Base-by-base conservation (phyloP, 2,113 vertebrate species). In the Coracopsis vasa region DNA sequence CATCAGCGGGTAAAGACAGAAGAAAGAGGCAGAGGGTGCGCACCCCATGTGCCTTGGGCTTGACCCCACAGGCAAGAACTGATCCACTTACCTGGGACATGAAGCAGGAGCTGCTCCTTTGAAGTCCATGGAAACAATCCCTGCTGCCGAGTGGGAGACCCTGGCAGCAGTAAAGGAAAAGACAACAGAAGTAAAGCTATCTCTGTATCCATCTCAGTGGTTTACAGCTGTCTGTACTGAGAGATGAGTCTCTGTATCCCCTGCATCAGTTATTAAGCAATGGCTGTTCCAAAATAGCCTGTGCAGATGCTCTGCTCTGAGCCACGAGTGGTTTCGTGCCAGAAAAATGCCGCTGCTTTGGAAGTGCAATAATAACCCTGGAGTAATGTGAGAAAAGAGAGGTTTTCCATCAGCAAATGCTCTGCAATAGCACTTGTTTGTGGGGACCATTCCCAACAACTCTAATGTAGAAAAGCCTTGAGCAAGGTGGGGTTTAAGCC, bases 291-390 rank as follows among this genome's bases (percentile, higher is more conserved):
- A 90, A 92, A 95, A 85, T 65, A 90, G 70, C 84, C 90, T 1
- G 2, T 64, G 60, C 56, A 74, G 88, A 60, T 4, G 2, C 65
- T 62, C 54, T 42, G 84, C 60, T 53, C 80, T 8, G n/a, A 92
- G 82, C 71, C 79, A 47, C 6, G 0, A 20, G 89, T 5, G 1
- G 37, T 10, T 54, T 39, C 0, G 0, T 90, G 92, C 90, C 95
- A 97, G 80, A 69, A 93, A 90, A 88, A 65, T 82, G 66, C 94
- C 58, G 71, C 65, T 65, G 94, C 88, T 90, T 33, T 71, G 86
- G 53, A 60, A 79, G 39, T 7, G 33, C 78, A 39, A 8, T 42
- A 64, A 75, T 35, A 80, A 77, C 72, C 79, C 70, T 12, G 4
- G 85, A 80, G 73, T 39, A 82, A 69, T 50, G 5, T 0, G 10